These are phyloP conservation scores for Drosophila kanekoi DNA, from an alignment of 2,888 invertebrate species.

Conservation along the genomic window DNA sequence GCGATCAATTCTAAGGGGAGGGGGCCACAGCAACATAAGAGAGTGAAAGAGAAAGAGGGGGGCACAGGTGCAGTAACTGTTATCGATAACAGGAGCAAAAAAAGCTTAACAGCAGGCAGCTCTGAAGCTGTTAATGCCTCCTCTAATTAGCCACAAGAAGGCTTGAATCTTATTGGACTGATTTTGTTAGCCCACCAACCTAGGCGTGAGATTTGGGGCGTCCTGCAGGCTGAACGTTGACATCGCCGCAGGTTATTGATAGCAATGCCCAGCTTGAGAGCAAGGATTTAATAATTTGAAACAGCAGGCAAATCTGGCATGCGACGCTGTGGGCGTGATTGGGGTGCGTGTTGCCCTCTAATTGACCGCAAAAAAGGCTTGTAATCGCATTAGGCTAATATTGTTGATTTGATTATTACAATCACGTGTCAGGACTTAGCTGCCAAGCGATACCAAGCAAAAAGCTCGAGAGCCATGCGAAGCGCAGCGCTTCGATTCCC, in stretches of 20 bases:
- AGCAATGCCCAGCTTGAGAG: not conserved
- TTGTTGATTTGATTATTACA: conserved; percentile 60
- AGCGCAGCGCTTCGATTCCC: conserved; percentile 62
- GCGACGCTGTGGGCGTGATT: not conserved
- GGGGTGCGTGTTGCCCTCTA: conserved; percentile 41
- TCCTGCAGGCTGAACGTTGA: conserved; percentile 13
- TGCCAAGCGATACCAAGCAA: conserved; percentile 38
- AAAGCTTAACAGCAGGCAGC: not conserved
- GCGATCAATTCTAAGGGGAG: conserved; percentile 7
- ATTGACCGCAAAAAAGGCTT: conserved; percentile 69
- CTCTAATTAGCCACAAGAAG: not conserved
- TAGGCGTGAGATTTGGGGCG: not conserved
- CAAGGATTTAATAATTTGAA: not conserved
- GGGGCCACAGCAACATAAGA: not conserved
- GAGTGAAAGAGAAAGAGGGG: not conserved
- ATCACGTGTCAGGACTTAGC: conserved; percentile 76
- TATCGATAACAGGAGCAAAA: not conserved
- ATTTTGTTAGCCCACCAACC: not conserved
- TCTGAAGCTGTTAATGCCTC: not conserved
- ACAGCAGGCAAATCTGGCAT: conserved; percentile 9
- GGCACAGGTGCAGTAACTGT: conserved; percentile 18
- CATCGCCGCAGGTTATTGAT: conserved; percentile 25
- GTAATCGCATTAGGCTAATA: conserved; percentile 63
- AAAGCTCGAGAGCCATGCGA: conserved; percentile 25
- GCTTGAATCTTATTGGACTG: not conserved